Evolutionary conservation across 2,113 vertebrate species (phyloP), one percentile per base, ranked within the genome.

Genomic region (Machaerirhynchus nigripectus): DNA sequence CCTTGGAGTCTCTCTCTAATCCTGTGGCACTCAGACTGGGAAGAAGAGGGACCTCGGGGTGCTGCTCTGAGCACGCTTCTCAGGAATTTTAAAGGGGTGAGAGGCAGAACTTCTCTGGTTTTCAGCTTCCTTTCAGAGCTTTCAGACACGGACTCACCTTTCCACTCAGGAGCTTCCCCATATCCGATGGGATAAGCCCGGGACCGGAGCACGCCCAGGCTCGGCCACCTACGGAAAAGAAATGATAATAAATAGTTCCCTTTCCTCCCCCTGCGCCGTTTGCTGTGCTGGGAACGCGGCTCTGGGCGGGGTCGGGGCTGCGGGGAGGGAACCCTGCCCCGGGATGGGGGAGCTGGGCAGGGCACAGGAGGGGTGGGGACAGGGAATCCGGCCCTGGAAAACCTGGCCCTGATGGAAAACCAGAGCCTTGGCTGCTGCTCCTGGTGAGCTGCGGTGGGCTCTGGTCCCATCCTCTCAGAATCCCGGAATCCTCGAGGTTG

Each of bases 171-270:
- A 81, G 50, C 7, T 71, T 83, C 63, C 69, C 52, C 2, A 2
- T 1, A 1, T 19, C 77, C 7, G 0, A 23, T 2, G 53, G 78
- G 74, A 85, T 33, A 11, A 87, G 60, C 60, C 19, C 3, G 0
- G 61, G 37, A 5, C 14, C 17, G 61, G 46, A 30, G 56, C 2
- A 0, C 30, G 46, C 33, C 26, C 31, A 1, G 60, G 47, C 60
- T 84, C 2, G 30, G 64, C 44, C 1, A 2, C 39, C 47, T 16
- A 0, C 20, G 57, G 69, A 30, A 56, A 30, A 17, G 21, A 17
- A 56, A 21, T 3, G 18, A 47, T 14, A 24, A 37, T n/a, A 30
- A 84, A 84, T 42, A 28, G 56, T 49, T 73, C 69, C 40, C 22
- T 79, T 33, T 91, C 13, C 46, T 44, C 18, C 59, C 33, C 67